These are phyloP conservation scores for Heterotilapia buettikoferi DNA, from an alignment of 2,113 vertebrate species.

Conservation along the genomic window DNA sequence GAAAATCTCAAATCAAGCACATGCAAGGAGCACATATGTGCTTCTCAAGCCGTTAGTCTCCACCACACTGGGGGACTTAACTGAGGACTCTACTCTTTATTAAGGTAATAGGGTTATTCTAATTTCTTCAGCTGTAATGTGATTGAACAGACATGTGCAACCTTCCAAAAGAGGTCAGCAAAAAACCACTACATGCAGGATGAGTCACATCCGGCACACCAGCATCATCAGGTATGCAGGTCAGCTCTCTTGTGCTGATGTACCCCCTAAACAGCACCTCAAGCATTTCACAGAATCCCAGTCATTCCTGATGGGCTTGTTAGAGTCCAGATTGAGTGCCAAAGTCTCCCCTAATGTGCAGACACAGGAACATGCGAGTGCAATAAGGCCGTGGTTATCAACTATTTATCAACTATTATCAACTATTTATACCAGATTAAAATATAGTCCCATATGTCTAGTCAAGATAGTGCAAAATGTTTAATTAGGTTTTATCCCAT, in stretches of 20 bases:
- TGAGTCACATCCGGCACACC: neutral
- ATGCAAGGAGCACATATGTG: conserved; percentile 3
- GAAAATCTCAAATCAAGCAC: conserved; percentile 5
- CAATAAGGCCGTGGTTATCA: neutral
- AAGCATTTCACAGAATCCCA: neutral
- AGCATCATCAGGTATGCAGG: conserved; percentile 28
- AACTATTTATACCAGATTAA: neutral
- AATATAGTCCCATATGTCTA: neutral
- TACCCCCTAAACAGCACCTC: neutral
- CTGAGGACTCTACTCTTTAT: neutral
- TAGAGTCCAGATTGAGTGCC: neutral
- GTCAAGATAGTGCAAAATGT: neutral
- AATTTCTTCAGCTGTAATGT: conserved; percentile 12
- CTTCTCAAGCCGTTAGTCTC: neutral
- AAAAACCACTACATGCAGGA: conserved; percentile 24
- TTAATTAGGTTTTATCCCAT: neutral
- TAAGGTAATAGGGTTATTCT: conserved; percentile 21
- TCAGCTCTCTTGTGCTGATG: neutral
- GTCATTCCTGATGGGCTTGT: neutral
- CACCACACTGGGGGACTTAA: neutral
- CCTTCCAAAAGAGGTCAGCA: conserved; percentile 60
- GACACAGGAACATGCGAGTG: neutral
- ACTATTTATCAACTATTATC: neutral
- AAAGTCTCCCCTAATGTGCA: neutral
- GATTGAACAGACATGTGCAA: conserved; percentile 50